phyloP scores from a whole-genome alignment of 2,113 vertebrate genomes.

The Corythornis cristatus region DNA sequence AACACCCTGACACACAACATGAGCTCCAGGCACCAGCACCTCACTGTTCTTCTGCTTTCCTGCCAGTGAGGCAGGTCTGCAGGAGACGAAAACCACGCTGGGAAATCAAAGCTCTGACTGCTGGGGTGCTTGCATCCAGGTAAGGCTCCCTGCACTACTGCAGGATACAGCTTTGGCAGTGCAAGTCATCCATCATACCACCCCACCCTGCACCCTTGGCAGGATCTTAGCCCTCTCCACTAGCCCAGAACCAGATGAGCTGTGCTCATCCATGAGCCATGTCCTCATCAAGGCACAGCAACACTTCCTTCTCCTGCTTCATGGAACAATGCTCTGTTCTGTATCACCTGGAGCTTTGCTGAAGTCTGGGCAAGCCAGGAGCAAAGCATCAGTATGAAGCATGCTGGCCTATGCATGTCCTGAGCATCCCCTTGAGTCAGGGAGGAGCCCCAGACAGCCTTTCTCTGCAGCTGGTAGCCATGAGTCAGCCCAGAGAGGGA shows the following conservation, averaged over 20 bases:
- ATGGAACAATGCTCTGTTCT: accelerated
- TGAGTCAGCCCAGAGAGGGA: background rate
- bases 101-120: background rate
- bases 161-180: accelerated
- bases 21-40: background rate
- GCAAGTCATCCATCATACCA: background rate
- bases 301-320: background rate
- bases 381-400: accelerated
- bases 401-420: background rate
- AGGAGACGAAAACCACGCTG: background rate
- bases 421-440: background rate
- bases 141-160: accelerated
- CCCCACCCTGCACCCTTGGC: background rate
- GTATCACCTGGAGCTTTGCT: background rate
- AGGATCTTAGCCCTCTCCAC: background rate
- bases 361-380: background rate
- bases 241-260: background rate
- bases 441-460: background rate
- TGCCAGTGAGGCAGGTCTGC: accelerated
- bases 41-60: background rate
- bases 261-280: accelerated
- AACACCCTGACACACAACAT: accelerated
- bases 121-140: background rate
- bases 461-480: background rate
- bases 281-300: background rate